Evolutionary conservation across 2,888 invertebrate species (phyloP), one percentile per base, ranked within the genome.

Genomic region (Erynnis tages): DNA sequence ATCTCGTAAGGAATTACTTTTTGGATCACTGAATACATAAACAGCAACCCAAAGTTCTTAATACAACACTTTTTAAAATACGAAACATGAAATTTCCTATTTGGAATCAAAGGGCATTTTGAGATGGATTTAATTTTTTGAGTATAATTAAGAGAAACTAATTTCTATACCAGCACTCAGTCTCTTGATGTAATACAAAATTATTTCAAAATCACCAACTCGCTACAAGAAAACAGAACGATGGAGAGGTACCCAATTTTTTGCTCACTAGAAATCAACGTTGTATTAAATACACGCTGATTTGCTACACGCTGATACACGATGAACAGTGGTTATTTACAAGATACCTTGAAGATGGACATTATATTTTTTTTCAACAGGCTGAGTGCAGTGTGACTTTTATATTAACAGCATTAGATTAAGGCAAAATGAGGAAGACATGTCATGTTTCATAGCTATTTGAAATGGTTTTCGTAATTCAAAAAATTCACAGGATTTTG

Each of bases 221-320:
- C 68, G 72, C 72, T 73, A 72, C 68, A 66, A 70, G 35, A 71
- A 69, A 62, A 69, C 69, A 73, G 69, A 61, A 60, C 47, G 54
- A 62, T 40, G 44, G 53, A 58, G 54, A 66, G 41, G 6, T 49
- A 49, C 61, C 69, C 25, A 67, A 49, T 57, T 49, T 57, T 74
- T 75, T 69, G 79, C 61, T 77, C 75, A 79, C 75, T 74, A 73
- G 69, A 62, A 35, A 16, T 40, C 21, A 25, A 10, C 16, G 29
- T 7, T 32, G 23, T 40, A 41, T 32, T 34, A 14, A 13, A 11
- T 49, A 32, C 23, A 32, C 14, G 37, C 35, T 35, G 10, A 35
- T 17, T 17, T 19, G 19, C 6, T 19, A n/a, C n/a, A n/a, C n/a
- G n/a, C n/a, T n/a, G n/a, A n/a, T n/a, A n/a, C n/a, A n/a, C n/a